Evolutionary conservation across 2,113 vertebrate genomes (phyloP), one percentile per base, ranked within the genome.

Genomic region (Periophthalmodon schlosseri): DNA sequence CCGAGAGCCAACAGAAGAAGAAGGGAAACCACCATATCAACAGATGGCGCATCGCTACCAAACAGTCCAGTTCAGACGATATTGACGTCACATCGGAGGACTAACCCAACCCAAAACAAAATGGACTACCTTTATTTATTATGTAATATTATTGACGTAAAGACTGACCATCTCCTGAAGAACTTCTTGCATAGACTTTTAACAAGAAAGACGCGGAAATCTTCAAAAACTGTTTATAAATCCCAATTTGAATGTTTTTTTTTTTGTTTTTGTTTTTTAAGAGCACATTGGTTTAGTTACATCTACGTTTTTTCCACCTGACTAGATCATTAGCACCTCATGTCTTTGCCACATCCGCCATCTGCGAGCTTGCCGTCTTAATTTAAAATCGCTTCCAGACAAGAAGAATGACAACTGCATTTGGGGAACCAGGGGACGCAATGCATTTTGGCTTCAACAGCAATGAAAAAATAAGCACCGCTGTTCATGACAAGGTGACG

Each of bases 1-100:
- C 97, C 0, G 97, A 99, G 60, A 95, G 94, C 3, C 95, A 97
- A 23, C 96, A 98, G 93, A 99, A 97, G 94, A 99, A 98, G 93
- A 99, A 99, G 64, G 97, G 96, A 0, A 97, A 95, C 77, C 97
- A 99, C 74, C 97, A 99, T 90, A 98, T 99, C 92, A 98, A 96
- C 94, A 94, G 97, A 86, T 99, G 97, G 97, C 95, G 97, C 73
- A 88, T 99, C 0, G 96, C 97, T 94, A 99, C 97, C 88, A 98
- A 98, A 89, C 97, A 99, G 93, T 84, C 94, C 78, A 95, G 91
- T 18, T 95, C 95, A 7, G 96, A 98, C 88, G 96, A 99, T 93
- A 96, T 99, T 70, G 96, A 99, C 71, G 97, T 99, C 88, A 98
- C 96, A 70, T 99, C 97, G 61, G 98, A 97, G 85, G 96, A 91